Evolutionary conservation across 1,140 invertebrate genomes (phyloP).

Genomic region (Drosophila bocqueti): DNA sequence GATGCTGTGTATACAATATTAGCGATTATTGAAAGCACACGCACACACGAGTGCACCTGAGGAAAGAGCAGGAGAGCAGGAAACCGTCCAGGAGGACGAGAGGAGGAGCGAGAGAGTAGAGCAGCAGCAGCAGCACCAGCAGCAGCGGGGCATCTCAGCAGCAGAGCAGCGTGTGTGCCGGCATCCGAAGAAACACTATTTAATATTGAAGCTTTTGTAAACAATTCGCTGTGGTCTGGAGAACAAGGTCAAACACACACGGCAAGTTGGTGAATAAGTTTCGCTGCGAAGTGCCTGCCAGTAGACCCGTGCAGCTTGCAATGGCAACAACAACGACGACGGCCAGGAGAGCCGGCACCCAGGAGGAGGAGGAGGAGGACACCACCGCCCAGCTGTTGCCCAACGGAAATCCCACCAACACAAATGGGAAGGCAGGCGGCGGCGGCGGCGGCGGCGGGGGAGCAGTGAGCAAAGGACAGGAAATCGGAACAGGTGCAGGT

Average conservation of each 20-base stretch:
- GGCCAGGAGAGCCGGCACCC: slow-evolving; percentile 6
- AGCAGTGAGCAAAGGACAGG: slow-evolving; percentile 5
- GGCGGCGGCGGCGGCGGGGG: background rate
- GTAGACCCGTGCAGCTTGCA: slow-evolving; percentile 48
- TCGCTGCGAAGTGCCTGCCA: slow-evolving; percentile 33
- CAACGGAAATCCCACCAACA: slow-evolving; percentile 44
- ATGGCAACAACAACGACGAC: slow-evolving; percentile 69
- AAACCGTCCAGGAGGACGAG: slow-evolving; percentile 6
- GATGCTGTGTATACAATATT: slow-evolving; percentile 81
- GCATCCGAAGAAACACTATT: slow-evolving; percentile 40
- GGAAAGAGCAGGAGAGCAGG: slow-evolving; percentile 15
- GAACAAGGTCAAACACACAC: slow-evolving; percentile 44
- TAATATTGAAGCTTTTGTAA: slow-evolving; percentile 72
- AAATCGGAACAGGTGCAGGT: slow-evolving; percentile 15
- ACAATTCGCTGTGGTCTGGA: slow-evolving; percentile 48
- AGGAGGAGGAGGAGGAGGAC: slow-evolving; percentile 27
- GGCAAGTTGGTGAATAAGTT: slow-evolving; percentile 45
- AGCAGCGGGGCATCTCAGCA: slow-evolving; percentile 7
- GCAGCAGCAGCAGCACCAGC: slow-evolving; percentile 4
- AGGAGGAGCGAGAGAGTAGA: background rate
- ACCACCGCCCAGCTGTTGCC: slow-evolving; percentile 23
- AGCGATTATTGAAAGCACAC: slow-evolving; percentile 63
- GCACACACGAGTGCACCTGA: slow-evolving; percentile 19
- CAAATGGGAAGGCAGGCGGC: slow-evolving; percentile 20
- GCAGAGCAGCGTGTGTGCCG: slow-evolving; percentile 40